A percentile compares a stretch with the other conserved stretches of the same genome.
phyloP scores from a whole-genome alignment of 2,888 invertebrate species.

The Pristionchus fissidentatus region DNA sequence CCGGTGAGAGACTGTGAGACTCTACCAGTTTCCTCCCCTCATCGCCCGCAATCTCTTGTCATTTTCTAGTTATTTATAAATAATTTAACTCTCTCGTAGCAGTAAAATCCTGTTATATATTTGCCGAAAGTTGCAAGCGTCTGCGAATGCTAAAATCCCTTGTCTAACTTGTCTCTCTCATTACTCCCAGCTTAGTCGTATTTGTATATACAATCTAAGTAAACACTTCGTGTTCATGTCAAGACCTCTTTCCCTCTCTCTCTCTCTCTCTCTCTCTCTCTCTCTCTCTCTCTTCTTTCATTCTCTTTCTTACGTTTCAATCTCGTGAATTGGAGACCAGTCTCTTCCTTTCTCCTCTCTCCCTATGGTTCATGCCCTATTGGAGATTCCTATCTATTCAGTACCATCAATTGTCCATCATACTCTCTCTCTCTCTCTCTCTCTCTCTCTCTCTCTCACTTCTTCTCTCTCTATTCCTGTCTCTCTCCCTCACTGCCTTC shows the following conservation, averaged over 20 bases:
- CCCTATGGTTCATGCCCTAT: neutral
- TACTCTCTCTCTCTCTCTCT: slow-evolving; percentile 27
- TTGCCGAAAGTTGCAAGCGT: neutral
- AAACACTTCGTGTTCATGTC: slow-evolving; percentile 26
- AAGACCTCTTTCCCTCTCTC: neutral
- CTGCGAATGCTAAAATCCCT: no score
- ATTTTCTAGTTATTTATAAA: neutral
- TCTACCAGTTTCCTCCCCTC: neutral
- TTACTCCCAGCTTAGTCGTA: neutral
- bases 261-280: neutral
- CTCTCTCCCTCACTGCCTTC: neutral
- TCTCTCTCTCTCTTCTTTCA: slow-evolving; percentile 20
- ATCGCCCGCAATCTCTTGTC: neutral
- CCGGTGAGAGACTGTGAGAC: neutral
- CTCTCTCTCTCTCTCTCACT: no score
- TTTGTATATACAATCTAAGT: neutral
- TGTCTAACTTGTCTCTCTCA: neutral
- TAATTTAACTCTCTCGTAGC: neutral
- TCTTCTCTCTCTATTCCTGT: no score
- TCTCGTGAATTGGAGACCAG: slow-evolving; percentile 34
- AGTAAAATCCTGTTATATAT: neutral
- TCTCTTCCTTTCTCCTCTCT: slow-evolving; percentile 20
- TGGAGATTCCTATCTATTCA: slow-evolving; percentile 29
- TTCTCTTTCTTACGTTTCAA: slow-evolving; percentile 9
- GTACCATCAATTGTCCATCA: slow-evolving; percentile 25